These are phyloP conservation scores for Cactoblastis cactorum DNA, from an alignment of 2,888 invertebrate genomes.

Conservation along the genomic window DNA sequence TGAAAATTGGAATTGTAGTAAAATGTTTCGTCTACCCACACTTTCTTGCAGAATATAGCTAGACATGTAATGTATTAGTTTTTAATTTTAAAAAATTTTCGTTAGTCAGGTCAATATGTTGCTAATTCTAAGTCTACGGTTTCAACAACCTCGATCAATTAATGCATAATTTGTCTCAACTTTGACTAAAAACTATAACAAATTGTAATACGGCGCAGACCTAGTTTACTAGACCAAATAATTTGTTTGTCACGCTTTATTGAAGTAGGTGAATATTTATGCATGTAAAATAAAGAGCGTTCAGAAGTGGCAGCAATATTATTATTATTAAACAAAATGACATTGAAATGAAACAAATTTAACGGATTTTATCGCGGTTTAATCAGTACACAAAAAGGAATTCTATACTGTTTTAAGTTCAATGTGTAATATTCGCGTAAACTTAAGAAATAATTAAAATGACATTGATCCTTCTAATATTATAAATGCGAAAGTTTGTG, in stretches of 20 bases:
- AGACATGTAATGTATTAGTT: no score
- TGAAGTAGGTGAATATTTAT: slow-evolving; percentile 1
- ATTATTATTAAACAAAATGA: not conserved
- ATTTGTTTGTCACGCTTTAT: not conserved
- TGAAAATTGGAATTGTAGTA: not conserved
- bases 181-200: not conserved
- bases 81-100: no score
- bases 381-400: no score
- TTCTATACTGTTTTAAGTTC: no score
- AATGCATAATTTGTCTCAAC: not conserved
- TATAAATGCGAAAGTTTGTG: no score
- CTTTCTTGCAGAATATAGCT: no score
- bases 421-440: no score
- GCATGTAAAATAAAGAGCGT: not conserved
- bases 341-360: no score
- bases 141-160: not conserved
- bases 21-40: not conserved
- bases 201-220: not conserved
- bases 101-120: no score
- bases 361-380: no score
- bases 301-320: not conserved
- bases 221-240: slow-evolving; percentile 8
- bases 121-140: not conserved
- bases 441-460: no score
- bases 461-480: no score